Conservation (phyloP, 2,113 vertebrate species). For the Saguinus midas region DNA sequence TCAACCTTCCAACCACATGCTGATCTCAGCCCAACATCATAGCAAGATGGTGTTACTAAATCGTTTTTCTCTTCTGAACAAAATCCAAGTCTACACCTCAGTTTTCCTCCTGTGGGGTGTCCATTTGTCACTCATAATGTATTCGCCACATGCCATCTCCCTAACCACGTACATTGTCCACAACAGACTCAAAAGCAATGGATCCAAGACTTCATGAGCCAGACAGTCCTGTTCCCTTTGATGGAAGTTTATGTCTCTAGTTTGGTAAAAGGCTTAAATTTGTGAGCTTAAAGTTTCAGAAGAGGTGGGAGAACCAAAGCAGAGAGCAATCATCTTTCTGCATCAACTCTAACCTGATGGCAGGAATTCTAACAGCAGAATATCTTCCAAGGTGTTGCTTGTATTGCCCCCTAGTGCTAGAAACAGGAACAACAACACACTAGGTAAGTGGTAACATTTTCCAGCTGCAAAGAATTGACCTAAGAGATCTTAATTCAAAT, state of each 20-base stretch:
- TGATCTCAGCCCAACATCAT: not conserved
- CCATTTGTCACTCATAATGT: not conserved
- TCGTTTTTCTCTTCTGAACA: not conserved
- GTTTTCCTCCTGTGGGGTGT: not conserved
- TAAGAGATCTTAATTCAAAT: not conserved
- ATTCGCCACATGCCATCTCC: not conserved
- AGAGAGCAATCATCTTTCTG: not conserved
- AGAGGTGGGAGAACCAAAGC: not conserved
- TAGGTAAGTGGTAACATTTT: not conserved
- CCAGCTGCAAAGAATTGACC: not conserved
- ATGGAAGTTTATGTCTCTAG: not conserved
- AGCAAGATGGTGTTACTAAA: not conserved
- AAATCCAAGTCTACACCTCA: not conserved
- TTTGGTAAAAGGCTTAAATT: not conserved
- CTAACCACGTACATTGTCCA: not conserved
- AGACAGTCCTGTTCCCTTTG: not conserved
- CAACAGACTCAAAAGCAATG: not conserved
- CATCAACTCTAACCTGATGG: not conserved
- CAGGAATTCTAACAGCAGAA: rapidly evolving
- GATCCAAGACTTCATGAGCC: not conserved
- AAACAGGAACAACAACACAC: conserved; percentile 53
- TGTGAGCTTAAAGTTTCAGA: not conserved
- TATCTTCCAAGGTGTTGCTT: not conserved
- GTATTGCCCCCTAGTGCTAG: conserved; percentile 59
- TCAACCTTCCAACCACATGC: not conserved